Evolutionary conservation across 1,140 invertebrate genomes (phyloP), one percentile per base, ranked within the genome.

Genomic region (Gonatopus flavifemur): DNA sequence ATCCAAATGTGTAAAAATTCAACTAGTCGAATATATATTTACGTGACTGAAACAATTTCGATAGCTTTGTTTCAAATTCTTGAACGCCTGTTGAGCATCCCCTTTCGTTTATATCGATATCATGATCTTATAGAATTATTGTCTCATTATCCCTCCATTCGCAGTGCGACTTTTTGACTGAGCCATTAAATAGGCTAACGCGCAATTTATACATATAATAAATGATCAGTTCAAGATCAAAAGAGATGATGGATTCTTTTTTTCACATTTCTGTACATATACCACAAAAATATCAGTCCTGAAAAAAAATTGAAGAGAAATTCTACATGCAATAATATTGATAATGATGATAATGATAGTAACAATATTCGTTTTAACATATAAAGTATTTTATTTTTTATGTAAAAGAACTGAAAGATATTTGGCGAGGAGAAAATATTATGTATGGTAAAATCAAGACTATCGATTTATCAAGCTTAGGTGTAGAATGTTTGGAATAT

Each of bases 241-340:
- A n/a, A n/a, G n/a, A 43, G 42, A 52, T 62, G 33, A 46, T 49
- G 15, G 8, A 6, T 52, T 31, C 38, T 64, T 67, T 47, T 52
- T 58, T 66, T 66, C 41, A 49, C 59, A 67, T 55, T 65, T 55
- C 57, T 67, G 64, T 67, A 66, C 48, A 64, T 64, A 67, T 59
- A n/a, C n/a, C 25, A 24, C 31, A 48, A 55, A 55, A 57, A 48
- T 47, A n/a, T n/a, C n/a, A n/a, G n/a, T n/a, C n/a, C n/a, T n/a
- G n/a, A n/a, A n/a, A n/a, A n/a, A n/a, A 52, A 52, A 32, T 40
- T 55, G 39, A 20, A 61, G 55, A 22, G 39, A 62, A 56, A 18
- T 52, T 39, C 31, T 61, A 54, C 46, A 59, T 45, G 61, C 63
- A 66, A 62, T 64, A 60, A 59, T 55, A 57, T 36, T 50, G 19